Percentiles rank a stretch among this genome's conserved stretches.
Evolutionary conservation across 2,113 vertebrate species (phyloP).

Genomic region (Camelus bactrianus): DNA sequence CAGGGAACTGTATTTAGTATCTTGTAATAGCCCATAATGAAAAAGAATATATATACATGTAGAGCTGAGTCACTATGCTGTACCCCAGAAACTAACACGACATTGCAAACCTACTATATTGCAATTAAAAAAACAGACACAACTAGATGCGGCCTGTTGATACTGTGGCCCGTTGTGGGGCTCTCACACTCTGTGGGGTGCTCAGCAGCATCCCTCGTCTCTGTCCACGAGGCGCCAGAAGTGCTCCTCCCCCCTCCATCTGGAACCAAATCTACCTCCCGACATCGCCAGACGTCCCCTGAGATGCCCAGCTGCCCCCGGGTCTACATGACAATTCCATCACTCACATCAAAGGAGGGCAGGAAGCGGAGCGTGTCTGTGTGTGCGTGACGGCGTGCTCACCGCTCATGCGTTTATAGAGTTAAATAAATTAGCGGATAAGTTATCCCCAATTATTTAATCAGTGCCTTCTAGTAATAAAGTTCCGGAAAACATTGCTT

Average conservation of each 20-base stretch:
- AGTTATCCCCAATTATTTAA: not conserved
- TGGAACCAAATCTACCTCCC: not conserved
- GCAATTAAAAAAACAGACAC: not conserved
- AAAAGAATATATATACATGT: too few species aligned
- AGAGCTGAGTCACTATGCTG: too few species aligned
- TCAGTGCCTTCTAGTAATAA: not conserved
- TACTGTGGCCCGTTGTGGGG: not conserved
- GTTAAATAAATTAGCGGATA: not conserved
- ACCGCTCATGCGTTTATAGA: not conserved
- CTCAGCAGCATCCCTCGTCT: not conserved
- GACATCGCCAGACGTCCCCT: not conserved
- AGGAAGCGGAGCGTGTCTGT: not conserved
- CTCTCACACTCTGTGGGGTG: not conserved
- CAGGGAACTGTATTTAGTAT: too few species aligned
- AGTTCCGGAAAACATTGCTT: not conserved
- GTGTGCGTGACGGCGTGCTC: not conserved
- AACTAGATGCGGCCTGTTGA: not conserved
- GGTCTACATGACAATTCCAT: not conserved
- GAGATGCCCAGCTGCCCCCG: not conserved
- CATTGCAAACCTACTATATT: too few species aligned
- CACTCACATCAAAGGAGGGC: not conserved
- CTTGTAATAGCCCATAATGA: too few species aligned
- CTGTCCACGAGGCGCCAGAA: not conserved
- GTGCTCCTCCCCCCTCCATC: not conserved
- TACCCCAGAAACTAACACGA: too few species aligned